phyloP scores from a whole-genome alignment of 2,888 invertebrate genomes.

The Eumerus sabulonum region DNA sequence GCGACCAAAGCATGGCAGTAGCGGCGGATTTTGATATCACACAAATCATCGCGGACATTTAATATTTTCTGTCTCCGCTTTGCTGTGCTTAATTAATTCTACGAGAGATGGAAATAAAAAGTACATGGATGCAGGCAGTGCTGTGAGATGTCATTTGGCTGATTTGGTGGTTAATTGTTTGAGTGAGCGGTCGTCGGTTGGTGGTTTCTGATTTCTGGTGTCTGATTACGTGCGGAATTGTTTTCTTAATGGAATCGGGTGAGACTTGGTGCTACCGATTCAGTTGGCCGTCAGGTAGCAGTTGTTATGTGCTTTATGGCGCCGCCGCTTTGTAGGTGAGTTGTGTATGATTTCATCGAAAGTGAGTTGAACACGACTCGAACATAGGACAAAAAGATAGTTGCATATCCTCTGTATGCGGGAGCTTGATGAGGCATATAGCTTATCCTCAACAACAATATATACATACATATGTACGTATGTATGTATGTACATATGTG shows the following conservation, averaged over 20 bases:
- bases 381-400: no score
- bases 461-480: no score
- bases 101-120: constrained; percentile 42
- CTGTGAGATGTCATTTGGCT: constrained; percentile 49
- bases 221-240: constrained; percentile 49
- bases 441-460: no score
- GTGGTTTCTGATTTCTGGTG: constrained; percentile 63
- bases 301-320: constrained; percentile 12
- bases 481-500: no score
- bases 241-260: constrained; percentile 11
- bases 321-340: constrained; percentile 4
- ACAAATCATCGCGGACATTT: constrained; percentile 67
- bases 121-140: constrained; percentile 1
- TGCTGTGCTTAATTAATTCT: constrained; percentile 64
- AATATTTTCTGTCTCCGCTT: constrained; percentile 45
- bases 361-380: no score
- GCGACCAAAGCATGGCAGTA: constrained; percentile 47
- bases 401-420: no score
- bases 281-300: not conserved
- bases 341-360: no score
- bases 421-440: no score
- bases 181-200: constrained; percentile 28
- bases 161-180: constrained; percentile 62
- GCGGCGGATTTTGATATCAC: constrained; percentile 64
- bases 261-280: constrained; percentile 4